Evolutionary conservation across 2,113 vertebrate genomes (phyloP).

Genomic region (Stigmatopora nigra): DNA sequence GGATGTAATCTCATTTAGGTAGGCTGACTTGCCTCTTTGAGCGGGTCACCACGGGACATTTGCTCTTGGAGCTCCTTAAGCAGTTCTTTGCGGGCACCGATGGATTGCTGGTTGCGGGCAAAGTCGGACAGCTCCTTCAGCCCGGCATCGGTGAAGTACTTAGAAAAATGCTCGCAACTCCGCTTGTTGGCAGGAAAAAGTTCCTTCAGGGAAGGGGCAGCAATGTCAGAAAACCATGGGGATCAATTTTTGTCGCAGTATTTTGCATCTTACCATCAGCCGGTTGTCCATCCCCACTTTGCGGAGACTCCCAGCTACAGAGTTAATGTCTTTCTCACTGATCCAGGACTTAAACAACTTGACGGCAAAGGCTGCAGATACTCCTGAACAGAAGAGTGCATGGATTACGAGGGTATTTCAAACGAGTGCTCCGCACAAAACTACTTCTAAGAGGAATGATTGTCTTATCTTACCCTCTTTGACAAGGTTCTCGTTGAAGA

Average conservation of each 20-base stretch:
- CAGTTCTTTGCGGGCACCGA: conserved; percentile 92
- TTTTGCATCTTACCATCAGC: conserved; percentile 77
- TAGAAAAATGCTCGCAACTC: conserved; percentile 95
- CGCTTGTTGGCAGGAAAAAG: conserved; percentile 98
- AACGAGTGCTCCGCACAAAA: neutral
- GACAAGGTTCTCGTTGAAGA: conserved; percentile 96
- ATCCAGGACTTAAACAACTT: conserved; percentile 99
- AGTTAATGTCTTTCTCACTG: conserved; percentile 97
- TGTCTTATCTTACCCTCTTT: conserved; percentile 81
- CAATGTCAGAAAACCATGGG: neutral
- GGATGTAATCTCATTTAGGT: neutral
- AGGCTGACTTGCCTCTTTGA: conserved; percentile 80
- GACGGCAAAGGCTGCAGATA: conserved; percentile 96
- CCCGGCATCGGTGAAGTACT: conserved; percentile 97
- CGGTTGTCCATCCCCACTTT: conserved; percentile 99
- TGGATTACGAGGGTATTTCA: neutral
- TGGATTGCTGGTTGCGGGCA: conserved; percentile 93
- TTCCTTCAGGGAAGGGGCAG: conserved; percentile 70
- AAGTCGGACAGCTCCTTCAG: conserved; percentile 95
- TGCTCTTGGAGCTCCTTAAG: conserved; percentile 97
- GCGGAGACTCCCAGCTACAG: conserved; percentile 86
- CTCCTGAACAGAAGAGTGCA: conserved; percentile 66
- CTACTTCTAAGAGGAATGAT: too few relatives aligned
- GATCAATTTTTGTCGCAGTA: neutral
- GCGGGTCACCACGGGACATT: conserved; percentile 86